These are phyloP conservation scores for Lasioglossum marginatum DNA, from an alignment of 2,888 invertebrate genomes.

Conservation along the genomic window DNA sequence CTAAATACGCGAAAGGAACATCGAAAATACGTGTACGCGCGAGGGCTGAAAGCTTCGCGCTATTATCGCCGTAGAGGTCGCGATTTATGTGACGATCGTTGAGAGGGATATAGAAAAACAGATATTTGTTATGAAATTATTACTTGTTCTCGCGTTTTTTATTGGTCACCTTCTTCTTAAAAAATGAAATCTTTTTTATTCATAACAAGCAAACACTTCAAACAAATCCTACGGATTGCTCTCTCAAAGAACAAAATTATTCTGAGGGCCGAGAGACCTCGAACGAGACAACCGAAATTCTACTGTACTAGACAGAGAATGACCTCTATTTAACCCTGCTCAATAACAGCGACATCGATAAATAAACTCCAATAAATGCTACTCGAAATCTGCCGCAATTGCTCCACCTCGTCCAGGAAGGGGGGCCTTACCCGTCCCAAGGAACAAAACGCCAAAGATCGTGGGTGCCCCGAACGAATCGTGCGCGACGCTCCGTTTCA, in stretches of 20 bases:
- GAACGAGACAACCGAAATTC: no score
- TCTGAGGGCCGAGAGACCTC: no score
- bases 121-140: not conserved
- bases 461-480: constrained; percentile 1
- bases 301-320: no score
- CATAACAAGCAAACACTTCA: not conserved
- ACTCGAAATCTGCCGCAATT: not conserved
- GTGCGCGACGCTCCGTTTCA: not conserved
- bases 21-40: no score
- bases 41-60: not conserved
- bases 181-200: not conserved
- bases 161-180: not conserved
- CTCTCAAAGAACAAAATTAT: no score
- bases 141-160: not conserved
- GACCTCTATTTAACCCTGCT: no score
- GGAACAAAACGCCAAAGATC: not conserved
- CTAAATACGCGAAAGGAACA: not conserved
- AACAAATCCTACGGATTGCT: no score
- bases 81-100: not conserved
- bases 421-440: not conserved
- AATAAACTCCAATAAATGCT: no score
- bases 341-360: no score
- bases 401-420: not conserved
- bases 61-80: not conserved
- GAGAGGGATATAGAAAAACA: not conserved